Base-by-base conservation (phyloP, 2,888 invertebrate genomes). In the Drosophila fulvimacula region DNA sequence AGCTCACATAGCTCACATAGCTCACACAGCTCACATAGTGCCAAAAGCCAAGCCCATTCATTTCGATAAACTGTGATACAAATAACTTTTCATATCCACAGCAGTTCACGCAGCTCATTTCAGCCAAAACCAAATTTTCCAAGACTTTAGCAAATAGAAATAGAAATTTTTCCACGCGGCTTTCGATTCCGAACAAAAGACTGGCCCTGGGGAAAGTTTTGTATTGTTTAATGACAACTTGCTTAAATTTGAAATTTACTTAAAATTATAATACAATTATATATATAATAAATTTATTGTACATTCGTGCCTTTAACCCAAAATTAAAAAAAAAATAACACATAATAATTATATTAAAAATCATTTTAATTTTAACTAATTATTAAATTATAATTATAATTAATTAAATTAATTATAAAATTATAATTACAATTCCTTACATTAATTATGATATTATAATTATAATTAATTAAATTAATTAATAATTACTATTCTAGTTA, bases 21-120 rank as follows among this genome's bases (percentile, higher is more conserved):
- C 19, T 19, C 32, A 49, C 39, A 11, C 24, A 7, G 1, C 30
- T 10, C 58, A 72, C 59, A 27, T 21, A 30, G 46, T 62, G 52
- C 19, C 53, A 21, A 41, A 57, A 7, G 19, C 49, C 48, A 52
- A 34, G 34, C 53, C 64, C 51, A 69, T 70, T 88, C 75, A 82
- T 88, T 88, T 85, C 70, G 61, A 79, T 61, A 88, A 88, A 79
- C 88, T 85, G 85, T 85, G 85, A 85, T 83, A 83, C 77, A 84
- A 78, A 71, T 76, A 69, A 67, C 73, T 66, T 53, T 64, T 82
- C 78, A 77, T 79, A 87, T 86, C 79, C 79, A 71, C 59, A 32
- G 24, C 41, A 62, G 58, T 55, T 61, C 55, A 56, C 59, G 21
- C 21, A 39, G 42, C 34, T 41, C 57, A 70, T 60, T 46, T 48